phyloP scores from a whole-genome alignment of 2,888 invertebrate genomes.

The Nomada goodeniana region DNA sequence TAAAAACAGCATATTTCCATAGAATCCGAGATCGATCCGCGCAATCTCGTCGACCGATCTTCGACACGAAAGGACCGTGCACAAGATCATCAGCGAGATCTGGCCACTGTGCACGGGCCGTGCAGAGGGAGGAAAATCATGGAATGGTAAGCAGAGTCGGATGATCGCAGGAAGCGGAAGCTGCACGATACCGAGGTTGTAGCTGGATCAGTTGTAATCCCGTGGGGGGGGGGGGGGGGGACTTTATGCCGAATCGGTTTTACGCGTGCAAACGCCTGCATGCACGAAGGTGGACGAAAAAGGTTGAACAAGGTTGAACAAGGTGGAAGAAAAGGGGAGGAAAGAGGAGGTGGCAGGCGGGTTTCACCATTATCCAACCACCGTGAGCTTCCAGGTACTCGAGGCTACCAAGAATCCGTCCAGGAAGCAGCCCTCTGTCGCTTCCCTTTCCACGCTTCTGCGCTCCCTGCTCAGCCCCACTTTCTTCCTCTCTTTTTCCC shows the following conservation, averaged over 20 bases:
- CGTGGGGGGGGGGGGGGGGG: slow-evolving; percentile 58
- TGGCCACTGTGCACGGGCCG: neutral
- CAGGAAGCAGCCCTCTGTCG: slow-evolving; percentile 62
- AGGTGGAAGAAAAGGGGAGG: slow-evolving; percentile 32
- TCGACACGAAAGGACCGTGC: slow-evolving; percentile 39
- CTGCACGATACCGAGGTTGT: slow-evolving; percentile 26
- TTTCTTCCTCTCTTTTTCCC: slow-evolving; percentile 1
- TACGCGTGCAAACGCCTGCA: slow-evolving; percentile 39
- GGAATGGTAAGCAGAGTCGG: slow-evolving; percentile 23
- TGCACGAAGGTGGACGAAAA: neutral
- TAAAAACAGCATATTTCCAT: slow-evolving; percentile 57
- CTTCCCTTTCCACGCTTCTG: slow-evolving; percentile 33
- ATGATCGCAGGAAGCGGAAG: slow-evolving; percentile 60
- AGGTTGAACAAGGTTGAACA: neutral
- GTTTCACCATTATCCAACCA: slow-evolving; percentile 62
- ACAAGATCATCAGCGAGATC: slow-evolving; percentile 47
- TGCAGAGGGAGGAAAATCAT: slow-evolving; percentile 40
- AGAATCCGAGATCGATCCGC: slow-evolving; percentile 56
- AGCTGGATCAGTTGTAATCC: slow-evolving; percentile 45
- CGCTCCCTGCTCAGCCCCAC: slow-evolving; percentile 11
- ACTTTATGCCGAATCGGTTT: slow-evolving; percentile 51
- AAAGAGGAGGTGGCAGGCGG: slow-evolving; percentile 43
- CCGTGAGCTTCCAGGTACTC: slow-evolving; percentile 59
- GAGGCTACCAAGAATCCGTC: slow-evolving; percentile 47
- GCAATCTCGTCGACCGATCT: slow-evolving; percentile 50